Conservation (phyloP, 2,113 vertebrate species). For the Parus major region DNA sequence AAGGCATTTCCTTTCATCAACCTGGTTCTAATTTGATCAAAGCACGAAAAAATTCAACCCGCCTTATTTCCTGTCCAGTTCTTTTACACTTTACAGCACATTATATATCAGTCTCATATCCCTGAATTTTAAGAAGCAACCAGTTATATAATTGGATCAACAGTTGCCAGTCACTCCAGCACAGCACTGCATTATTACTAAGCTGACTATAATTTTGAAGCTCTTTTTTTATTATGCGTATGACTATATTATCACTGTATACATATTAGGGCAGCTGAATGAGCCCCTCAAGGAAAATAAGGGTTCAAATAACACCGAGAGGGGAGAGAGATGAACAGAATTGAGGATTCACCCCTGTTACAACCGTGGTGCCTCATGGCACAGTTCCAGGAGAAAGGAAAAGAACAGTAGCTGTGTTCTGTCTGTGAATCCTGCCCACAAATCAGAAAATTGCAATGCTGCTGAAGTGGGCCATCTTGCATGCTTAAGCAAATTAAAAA, state of each 20-base stretch:
- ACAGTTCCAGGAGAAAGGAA: slow-evolving; percentile 35
- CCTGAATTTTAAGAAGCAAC: slow-evolving; percentile 49
- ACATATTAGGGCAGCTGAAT: slow-evolving; percentile 75
- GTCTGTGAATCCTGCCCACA: slow-evolving; percentile 55
- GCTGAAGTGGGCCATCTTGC: slow-evolving; percentile 66
- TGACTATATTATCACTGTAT: slow-evolving; percentile 74
- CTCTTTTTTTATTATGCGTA: slow-evolving; percentile 66
- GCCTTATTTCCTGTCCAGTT: slow-evolving; percentile 62
- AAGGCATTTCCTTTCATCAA: slow-evolving; percentile 73
- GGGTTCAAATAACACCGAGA: slow-evolving; percentile 69
- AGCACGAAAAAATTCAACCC: slow-evolving; percentile 54
- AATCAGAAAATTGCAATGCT: slow-evolving; percentile 58
- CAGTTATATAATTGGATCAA: slow-evolving; percentile 68
- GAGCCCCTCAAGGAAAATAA: slow-evolving; percentile 76
- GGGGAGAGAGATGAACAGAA: slow-evolving; percentile 60
- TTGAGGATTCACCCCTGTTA: slow-evolving; percentile 69
- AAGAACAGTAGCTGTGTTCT: slow-evolving; percentile 37
- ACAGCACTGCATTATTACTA: slow-evolving; percentile 31
- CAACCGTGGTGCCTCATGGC: slow-evolving; percentile 57
- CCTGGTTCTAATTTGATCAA: slow-evolving; percentile 72
- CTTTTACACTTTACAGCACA: slow-evolving; percentile 49
- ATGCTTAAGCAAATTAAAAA: slow-evolving; percentile 71
- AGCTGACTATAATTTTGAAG: slow-evolving; percentile 65
- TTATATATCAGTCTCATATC: slow-evolving; percentile 50
- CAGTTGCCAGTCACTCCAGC: slow-evolving; percentile 47